Evolutionary conservation across 2,113 vertebrate species (phyloP).

Genomic region (Istiophorus platypterus): DNA sequence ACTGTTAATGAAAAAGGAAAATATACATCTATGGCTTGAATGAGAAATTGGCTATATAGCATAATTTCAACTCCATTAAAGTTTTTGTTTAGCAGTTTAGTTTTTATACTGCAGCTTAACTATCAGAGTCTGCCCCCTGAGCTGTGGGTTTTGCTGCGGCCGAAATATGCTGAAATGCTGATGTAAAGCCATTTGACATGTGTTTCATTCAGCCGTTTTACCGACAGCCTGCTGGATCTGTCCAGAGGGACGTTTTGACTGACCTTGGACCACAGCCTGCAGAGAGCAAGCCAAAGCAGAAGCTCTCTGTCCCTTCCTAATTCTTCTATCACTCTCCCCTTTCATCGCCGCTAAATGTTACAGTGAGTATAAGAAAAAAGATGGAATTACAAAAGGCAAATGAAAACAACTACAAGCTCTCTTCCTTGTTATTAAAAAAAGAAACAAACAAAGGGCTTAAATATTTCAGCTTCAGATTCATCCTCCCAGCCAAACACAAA

Average conservation of each 20-base stretch:
- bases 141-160: slow-evolving; percentile 5
- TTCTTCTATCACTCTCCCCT: neutral
- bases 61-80: neutral
- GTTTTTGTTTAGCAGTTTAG: neutral
- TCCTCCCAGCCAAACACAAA: neutral
- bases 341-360: slow-evolving; percentile 5
- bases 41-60: neutral
- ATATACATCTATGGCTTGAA: no score
- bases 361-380: neutral
- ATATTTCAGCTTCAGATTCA: neutral
- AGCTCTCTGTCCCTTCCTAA: neutral
- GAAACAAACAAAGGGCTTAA: no score
- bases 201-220: slow-evolving; percentile 62
- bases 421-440: neutral
- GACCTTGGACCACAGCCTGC: slow-evolving; percentile 34
- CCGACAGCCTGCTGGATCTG: slow-evolving; percentile 35
- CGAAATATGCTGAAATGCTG: slow-evolving; percentile 54
- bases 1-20: neutral
- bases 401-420: neutral
- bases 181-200: slow-evolving; percentile 54
- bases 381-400: slow-evolving; percentile 2
- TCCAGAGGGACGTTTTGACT: slow-evolving; percentile 48
- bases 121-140: neutral
- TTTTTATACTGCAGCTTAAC: neutral
- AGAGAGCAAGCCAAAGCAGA: slow-evolving; percentile 9